Conservation (phyloP, 2,888 invertebrate species). For the Mesopsocus fuscifrons region DNA sequence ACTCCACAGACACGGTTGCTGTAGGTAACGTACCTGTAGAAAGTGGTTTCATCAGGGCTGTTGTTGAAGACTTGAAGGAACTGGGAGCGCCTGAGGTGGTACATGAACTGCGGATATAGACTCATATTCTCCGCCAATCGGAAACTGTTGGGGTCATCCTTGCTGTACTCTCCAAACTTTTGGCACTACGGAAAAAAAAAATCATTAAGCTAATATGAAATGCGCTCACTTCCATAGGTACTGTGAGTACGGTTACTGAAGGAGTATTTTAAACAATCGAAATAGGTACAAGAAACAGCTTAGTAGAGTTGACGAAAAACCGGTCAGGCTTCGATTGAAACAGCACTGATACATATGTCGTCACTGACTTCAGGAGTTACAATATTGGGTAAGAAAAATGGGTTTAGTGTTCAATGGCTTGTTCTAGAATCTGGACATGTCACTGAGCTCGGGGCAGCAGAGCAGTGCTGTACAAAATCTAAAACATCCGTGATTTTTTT, state of each 20-base stretch:
- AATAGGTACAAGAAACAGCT: background rate
- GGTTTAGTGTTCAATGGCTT: no score
- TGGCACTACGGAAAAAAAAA: slow-evolving; percentile 77
- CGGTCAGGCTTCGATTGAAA: no score
- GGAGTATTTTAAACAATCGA: background rate
- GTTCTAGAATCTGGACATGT: no score
- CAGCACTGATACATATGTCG: no score
- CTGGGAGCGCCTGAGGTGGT: slow-evolving; percentile 92
- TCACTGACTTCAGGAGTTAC: no score
- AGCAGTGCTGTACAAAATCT: no score
- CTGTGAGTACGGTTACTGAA: slow-evolving; percentile 12
- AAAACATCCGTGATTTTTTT: no score
- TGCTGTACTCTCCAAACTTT: slow-evolving; percentile 96
- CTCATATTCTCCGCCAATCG: slow-evolving; percentile 92
- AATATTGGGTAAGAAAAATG: no score
- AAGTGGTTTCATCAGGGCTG: slow-evolving; percentile 98
- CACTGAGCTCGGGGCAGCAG: no score
- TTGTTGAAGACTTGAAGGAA: slow-evolving; percentile 99
- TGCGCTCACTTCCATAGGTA: no score
- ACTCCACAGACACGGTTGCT: no score
- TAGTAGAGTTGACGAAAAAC: background rate
- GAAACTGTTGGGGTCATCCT: slow-evolving; percentile 95
- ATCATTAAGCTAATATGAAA: no score
- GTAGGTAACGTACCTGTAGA: slow-evolving; percentile 73
- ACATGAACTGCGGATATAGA: slow-evolving; percentile 99